Evolutionary conservation across 2,888 invertebrate genomes (phyloP).

Genomic region (Volucella bombylans): DNA sequence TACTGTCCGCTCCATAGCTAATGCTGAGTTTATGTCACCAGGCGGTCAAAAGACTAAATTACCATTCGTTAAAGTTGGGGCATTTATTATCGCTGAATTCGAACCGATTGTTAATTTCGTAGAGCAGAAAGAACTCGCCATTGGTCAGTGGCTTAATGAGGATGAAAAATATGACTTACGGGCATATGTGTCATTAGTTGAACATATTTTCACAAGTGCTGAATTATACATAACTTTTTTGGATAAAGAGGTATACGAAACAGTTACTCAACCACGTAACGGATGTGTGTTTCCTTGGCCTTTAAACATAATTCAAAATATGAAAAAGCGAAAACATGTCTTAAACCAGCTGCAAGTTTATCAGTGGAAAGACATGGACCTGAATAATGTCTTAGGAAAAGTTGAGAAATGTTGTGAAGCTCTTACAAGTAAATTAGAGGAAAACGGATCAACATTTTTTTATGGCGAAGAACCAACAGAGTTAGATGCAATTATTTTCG

Average conservation of each 20-base stretch:
- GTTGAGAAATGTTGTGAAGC: conserved; percentile 92
- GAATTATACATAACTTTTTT: conserved; percentile 95
- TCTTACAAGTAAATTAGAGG: conserved; percentile 91
- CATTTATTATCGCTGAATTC: conserved; percentile 93
- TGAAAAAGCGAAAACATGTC: conserved; percentile 88
- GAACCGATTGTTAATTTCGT: conserved; percentile 96
- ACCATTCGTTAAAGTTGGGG: conserved; percentile 95
- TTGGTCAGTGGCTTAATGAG: conserved; percentile 88
- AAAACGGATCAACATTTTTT: conserved; percentile 87
- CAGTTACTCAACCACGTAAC: conserved; percentile 92
- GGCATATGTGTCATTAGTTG: conserved; percentile 95
- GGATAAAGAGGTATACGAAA: conserved; percentile 89
- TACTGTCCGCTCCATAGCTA: conserved; percentile 90
- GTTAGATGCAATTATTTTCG: conserved; percentile 97
- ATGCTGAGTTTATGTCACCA: conserved; percentile 98
- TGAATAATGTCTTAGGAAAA: conserved; percentile 90
- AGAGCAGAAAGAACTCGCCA: conserved; percentile 90
- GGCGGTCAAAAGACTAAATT: conserved; percentile 89
- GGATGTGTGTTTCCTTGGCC: conserved; percentile 97
- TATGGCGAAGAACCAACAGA: conserved; percentile 94
- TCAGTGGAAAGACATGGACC: conserved; percentile 91
- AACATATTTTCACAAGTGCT: conserved; percentile 94
- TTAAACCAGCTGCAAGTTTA: conserved; percentile 89
- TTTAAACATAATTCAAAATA: conserved; percentile 90
- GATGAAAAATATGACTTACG: conserved; percentile 94